Base-by-base conservation (phyloP, 2,888 invertebrate species). In the Zonitis immaculata region DNA sequence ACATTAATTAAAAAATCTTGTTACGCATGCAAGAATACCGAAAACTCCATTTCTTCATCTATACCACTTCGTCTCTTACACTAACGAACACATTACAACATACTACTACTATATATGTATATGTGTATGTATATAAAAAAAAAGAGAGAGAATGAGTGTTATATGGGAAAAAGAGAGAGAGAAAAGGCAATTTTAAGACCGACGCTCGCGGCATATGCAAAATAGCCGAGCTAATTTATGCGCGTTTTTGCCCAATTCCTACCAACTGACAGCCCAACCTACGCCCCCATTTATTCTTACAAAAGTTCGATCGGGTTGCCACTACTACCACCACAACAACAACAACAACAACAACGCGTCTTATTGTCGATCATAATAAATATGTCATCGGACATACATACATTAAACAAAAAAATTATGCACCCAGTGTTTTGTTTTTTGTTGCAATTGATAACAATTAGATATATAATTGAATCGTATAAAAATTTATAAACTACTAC, bases 1-100 rank as follows among this genome's bases (percentile, higher is more conserved):
- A 74, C 73, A 73, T 71, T 74, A 74, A 74, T 74, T 74, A 74
- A 74, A 74, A 74, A 74, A 74, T 73, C 73, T 73, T 72, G 74
- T 73, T 74, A 74, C 73, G 73, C 73, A 73, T 70, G 70, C 68
- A 66, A 64, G 63, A 62, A 61, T 62, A 64, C 59, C 52, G n/a
- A 39, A 35, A 32, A 48, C 51, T 42, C 52, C 43, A 45, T 49
- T 43, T n/a, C 27, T 16, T 35, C 47, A 18, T n/a, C n/a, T n/a
- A n/a, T n/a, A n/a, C n/a, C n/a, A n/a, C n/a, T n/a, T n/a, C n/a
- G n/a, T n/a, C n/a, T n/a, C n/a, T n/a, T n/a, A n/a, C n/a, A n/a
- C n/a, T n/a, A n/a, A n/a, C n/a, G n/a, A n/a, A n/a, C n/a, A n/a
- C n/a, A n/a, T n/a, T n/a, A n/a, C n/a, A n/a, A n/a, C n/a, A 11